Evolutionary conservation across 2,888 invertebrate species (phyloP).

Genomic region (Notocelia uddmanniana): DNA sequence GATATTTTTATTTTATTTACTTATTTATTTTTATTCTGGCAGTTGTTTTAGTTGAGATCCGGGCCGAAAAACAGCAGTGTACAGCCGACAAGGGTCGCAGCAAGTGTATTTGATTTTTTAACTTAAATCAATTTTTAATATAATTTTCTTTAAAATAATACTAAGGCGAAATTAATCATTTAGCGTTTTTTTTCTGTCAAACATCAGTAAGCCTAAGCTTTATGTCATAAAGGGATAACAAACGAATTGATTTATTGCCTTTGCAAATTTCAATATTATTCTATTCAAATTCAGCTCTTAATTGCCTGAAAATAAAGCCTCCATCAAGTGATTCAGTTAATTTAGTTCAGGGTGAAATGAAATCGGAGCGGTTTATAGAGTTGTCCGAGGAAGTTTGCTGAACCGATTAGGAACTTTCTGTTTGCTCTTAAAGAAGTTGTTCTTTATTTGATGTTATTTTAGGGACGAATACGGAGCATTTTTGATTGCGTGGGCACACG

Average conservation of each 20-base stretch:
- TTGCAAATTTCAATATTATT: background rate
- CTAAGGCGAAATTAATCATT: no score
- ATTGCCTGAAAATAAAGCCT: background rate
- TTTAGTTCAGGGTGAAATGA: background rate
- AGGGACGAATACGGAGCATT: background rate
- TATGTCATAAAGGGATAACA: background rate
- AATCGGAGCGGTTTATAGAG: background rate
- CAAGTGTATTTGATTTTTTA: no score
- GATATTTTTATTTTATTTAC: no score
- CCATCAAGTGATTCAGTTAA: background rate
- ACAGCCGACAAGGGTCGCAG: no score
- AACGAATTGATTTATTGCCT: background rate
- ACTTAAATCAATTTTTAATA: no score
- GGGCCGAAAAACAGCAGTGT: no score
- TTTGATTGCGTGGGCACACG: no score
- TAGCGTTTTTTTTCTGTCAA: no score
- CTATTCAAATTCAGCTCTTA: background rate
- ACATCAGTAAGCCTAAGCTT: no score
- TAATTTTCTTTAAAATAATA: no score
- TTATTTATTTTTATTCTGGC: no score
- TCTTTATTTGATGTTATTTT: background rate
- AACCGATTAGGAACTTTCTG: constrained; percentile 35
- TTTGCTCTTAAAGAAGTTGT: constrained; percentile 14
- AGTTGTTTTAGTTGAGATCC: no score
- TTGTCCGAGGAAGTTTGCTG: constrained; percentile 27